Evolutionary conservation across 1,140 invertebrate species (phyloP).

Genomic region (Protaetia brevitarsis): DNA sequence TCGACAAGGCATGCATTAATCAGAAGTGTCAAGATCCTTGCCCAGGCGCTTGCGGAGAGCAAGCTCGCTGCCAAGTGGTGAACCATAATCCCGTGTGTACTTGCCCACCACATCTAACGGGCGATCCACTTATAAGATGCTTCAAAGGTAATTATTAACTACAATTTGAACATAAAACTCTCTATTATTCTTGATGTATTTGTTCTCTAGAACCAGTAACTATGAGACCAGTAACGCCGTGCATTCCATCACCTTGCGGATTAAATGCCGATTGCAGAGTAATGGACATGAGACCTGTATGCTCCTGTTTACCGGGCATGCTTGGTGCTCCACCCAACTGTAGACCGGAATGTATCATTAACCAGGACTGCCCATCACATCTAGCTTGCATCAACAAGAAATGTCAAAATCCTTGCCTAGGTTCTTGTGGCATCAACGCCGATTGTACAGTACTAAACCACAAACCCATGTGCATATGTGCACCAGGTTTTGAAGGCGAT

Average conservation of each 20-base stretch:
- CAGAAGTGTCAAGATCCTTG: slow-evolving; percentile 82
- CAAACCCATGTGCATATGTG: slow-evolving; percentile 73
- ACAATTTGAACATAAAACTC: not conserved
- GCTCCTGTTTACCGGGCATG: slow-evolving; percentile 73
- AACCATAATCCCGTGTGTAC: slow-evolving; percentile 84
- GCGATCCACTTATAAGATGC: slow-evolving; percentile 82
- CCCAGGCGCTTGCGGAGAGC: slow-evolving; percentile 71
- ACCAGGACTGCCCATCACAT: slow-evolving; percentile 74
- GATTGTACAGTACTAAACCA: slow-evolving; percentile 74
- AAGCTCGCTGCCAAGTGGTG: slow-evolving; percentile 73
- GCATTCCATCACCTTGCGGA: slow-evolving; percentile 78
- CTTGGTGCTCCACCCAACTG: slow-evolving; percentile 79
- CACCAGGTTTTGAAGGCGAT: slow-evolving; percentile 74
- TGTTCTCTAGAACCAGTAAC: not conserved
- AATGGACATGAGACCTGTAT: slow-evolving; percentile 66
- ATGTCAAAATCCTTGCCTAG: slow-evolving; percentile 77
- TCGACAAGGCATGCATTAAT: slow-evolving; percentile 71
- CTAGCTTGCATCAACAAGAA: slow-evolving; percentile 73
- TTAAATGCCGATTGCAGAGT: slow-evolving; percentile 74
- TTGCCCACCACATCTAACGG: slow-evolving; percentile 68
- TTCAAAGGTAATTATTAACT: slow-evolving; percentile 59
- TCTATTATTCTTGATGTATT: not conserved
- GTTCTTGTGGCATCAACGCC: slow-evolving; percentile 79
- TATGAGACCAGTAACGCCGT: slow-evolving; percentile 57
- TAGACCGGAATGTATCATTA: slow-evolving; percentile 73